phyloP scores from a whole-genome alignment of 1,140 invertebrate genomes.

The Bradysia coprophila region DNA sequence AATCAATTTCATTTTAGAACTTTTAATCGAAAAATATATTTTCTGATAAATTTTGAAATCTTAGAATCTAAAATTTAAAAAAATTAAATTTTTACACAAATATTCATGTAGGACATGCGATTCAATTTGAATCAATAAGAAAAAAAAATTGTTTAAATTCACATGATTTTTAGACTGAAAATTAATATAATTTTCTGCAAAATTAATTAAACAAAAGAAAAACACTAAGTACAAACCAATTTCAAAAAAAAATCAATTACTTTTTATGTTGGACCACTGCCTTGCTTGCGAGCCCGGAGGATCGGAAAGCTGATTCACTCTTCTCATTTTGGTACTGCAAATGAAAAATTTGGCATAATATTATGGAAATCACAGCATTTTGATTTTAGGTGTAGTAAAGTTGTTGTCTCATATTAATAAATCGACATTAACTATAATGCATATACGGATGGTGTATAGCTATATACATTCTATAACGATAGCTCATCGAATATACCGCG shows the following conservation, averaged over 20 bases:
- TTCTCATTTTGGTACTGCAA: slow-evolving; percentile 4
- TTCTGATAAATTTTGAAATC: too few relatives aligned
- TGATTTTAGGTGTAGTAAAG: background rate
- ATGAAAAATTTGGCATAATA: slow-evolving; percentile 5
- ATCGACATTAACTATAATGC: background rate
- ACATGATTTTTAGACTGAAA: background rate
- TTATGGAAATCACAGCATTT: background rate
- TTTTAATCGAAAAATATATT: too few relatives aligned
- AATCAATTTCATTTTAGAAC: too few relatives aligned
- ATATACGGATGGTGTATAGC: background rate
- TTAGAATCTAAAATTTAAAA: too few relatives aligned
- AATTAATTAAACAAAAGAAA: slow-evolving; percentile 1
- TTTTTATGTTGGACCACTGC: background rate
- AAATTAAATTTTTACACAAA: too few relatives aligned
- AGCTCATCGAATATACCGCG: slow-evolving; percentile 5
- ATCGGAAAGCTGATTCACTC: background rate
- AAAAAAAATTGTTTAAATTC: slow-evolving; percentile 1
- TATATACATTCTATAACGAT: background rate
- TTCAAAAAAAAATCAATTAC: background rate
- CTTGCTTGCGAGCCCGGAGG: background rate
- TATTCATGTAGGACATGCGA: too few relatives aligned
- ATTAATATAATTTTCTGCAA: background rate
- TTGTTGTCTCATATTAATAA: background rate
- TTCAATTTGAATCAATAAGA: slow-evolving; percentile 2
- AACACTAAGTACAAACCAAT: slow-evolving; percentile 1